A percentile compares a stretch with the other conserved stretches of the same genome.
Evolutionary conservation across 2,113 vertebrate species (phyloP).

Genomic region (Dendropsophus ebraccatus): DNA sequence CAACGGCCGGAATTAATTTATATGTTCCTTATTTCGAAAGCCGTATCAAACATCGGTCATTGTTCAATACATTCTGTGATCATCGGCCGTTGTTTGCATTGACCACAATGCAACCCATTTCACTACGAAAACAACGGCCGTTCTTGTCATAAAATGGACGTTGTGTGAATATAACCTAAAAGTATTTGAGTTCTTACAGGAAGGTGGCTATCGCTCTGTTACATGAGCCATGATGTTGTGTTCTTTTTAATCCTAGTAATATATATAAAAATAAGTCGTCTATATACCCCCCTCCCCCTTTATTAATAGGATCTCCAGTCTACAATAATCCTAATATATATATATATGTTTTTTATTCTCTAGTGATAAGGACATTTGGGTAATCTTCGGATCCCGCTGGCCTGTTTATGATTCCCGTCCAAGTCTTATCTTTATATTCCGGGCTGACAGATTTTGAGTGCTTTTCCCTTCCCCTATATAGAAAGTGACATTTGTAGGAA

Average conservation of each 20-base stretch:
- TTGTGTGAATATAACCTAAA: too few species aligned
- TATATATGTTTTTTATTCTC: not conserved
- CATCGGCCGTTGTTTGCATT: too few species aligned
- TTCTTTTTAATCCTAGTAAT: too few species aligned
- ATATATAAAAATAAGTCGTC: not conserved
- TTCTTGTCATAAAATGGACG: too few species aligned
- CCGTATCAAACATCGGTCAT: too few species aligned
- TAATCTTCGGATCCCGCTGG: conserved; percentile 15
- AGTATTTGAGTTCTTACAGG: too few species aligned
- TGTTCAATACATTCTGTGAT: too few species aligned
- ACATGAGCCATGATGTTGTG: not conserved
- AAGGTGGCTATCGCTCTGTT: not conserved
- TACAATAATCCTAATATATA: conserved; percentile 23
- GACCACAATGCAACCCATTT: too few species aligned
- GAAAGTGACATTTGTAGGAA: conserved; percentile 42
- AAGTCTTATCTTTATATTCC: conserved; percentile 37
- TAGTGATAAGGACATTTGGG: not conserved
- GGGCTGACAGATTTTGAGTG: conserved; percentile 43
- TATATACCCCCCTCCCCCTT: too few species aligned
- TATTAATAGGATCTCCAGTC: not conserved
- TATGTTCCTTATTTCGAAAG: too few species aligned
- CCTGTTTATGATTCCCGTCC: conserved; percentile 27
- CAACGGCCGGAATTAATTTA: too few species aligned
- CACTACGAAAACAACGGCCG: too few species aligned
- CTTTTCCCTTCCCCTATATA: conserved; percentile 46